These are phyloP conservation scores for Aethes cnicana DNA, from an alignment of 2,888 invertebrate species.

Conservation along the genomic window DNA sequence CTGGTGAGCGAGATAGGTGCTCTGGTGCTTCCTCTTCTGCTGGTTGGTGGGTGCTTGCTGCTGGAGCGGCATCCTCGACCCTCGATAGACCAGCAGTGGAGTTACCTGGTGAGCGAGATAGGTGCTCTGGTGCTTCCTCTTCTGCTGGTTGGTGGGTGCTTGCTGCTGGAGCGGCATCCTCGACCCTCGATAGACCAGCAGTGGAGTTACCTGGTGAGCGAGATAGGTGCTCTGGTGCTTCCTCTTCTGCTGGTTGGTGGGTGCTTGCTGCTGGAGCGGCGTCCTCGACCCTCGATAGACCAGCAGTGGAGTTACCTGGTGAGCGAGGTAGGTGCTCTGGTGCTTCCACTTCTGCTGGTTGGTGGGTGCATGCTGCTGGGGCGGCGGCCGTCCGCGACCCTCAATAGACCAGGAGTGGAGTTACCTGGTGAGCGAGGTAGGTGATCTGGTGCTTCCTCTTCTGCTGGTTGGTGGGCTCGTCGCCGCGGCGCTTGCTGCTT, in stretches of 20 bases:
- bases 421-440: slow-evolving; percentile 92
- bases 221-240: too few species aligned
- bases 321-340: too few species aligned
- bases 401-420: too few species aligned
- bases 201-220: too few species aligned
- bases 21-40: slow-evolving; percentile 95
- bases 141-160: slow-evolving; percentile 60
- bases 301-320: too few species aligned
- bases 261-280: background rate
- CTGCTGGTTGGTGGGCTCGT: slow-evolving; percentile 86
- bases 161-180: too few species aligned
- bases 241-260: background rate
- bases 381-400: slow-evolving; percentile 37
- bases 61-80: too few species aligned
- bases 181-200: too few species aligned
- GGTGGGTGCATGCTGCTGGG: background rate
- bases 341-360: slow-evolving; percentile 69
- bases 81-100: too few species aligned
- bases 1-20: slow-evolving; percentile 94
- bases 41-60: slow-evolving; percentile 85
- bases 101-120: too few species aligned
- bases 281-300: too few species aligned
- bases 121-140: too few species aligned
- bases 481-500: slow-evolving; percentile 79
- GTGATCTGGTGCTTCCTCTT: slow-evolving; percentile 97